A percentile compares a stretch with the other conserved stretches of the same genome.
These are phyloP conservation scores for Gallinago stenura DNA, from an alignment of 2,797 vertebrate species.

Conservation along the genomic window DNA sequence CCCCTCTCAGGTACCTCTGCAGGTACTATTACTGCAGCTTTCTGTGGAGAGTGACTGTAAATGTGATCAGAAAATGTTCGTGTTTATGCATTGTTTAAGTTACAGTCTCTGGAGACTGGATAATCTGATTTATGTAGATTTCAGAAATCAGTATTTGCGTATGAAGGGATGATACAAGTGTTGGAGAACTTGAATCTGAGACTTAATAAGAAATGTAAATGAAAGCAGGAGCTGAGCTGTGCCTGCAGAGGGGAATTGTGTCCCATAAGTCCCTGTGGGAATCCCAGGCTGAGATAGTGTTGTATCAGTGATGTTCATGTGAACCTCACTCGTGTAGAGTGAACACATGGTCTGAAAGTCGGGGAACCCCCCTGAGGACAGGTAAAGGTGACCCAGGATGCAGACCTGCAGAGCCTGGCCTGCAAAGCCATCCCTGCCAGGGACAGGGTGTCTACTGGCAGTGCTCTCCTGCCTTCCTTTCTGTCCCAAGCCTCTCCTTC, in stretches of 20 bases:
- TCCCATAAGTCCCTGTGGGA: accelerated
- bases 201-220: neutral
- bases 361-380: too few relatives aligned
- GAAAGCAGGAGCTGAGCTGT: neutral
- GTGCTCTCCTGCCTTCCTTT: neutral
- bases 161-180: neutral
- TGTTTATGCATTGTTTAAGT: neutral
- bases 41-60: neutral
- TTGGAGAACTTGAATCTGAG: neutral
- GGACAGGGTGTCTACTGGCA: neutral
- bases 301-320: accelerated
- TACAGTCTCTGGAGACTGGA: neutral
- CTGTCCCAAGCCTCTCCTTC: neutral
- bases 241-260: neutral
- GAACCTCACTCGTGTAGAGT: neutral
- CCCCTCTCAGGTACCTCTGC: neutral
- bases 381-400: neutral
- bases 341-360: too few relatives aligned
- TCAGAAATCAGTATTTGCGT: accelerated
- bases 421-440: neutral
- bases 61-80: neutral
- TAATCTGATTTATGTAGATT: too few relatives aligned
- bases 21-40: neutral
- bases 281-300: neutral
- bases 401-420: neutral